A percentile compares a stretch with the other conserved stretches of the same genome.
phyloP scores from a whole-genome alignment of 1,140 invertebrate species.

The Atopsyche davidsoni region DNA sequence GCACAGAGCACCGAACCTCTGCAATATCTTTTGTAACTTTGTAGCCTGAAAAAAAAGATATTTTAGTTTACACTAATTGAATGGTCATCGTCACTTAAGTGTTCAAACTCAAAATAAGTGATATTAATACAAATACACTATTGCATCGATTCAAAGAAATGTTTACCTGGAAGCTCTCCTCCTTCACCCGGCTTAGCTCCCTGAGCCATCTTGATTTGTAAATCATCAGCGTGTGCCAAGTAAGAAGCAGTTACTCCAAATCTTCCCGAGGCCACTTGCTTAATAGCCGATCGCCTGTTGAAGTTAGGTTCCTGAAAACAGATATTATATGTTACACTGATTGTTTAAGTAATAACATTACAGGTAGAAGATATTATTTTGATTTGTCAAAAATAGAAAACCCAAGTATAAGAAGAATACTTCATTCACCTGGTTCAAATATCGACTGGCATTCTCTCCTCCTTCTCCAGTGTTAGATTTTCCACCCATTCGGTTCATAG shows the following conservation, averaged over 20 bases:
- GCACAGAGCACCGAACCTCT: conserved; percentile 87
- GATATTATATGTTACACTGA: conserved; percentile 9
- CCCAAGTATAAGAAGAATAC: not conserved
- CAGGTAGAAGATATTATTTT: no score
- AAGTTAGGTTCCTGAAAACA: conserved; percentile 64
- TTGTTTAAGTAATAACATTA: no score
- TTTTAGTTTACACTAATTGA: not conserved
- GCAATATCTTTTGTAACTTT: conserved; percentile 94
- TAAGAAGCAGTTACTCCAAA: conserved; percentile 98
- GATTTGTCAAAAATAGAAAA: conserved; percentile 7
- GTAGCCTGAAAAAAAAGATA: conserved; percentile 39
- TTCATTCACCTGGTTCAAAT: conserved; percentile 53
- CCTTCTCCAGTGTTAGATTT: conserved; percentile 98
- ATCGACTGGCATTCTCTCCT: conserved; percentile 82
- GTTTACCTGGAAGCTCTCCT: conserved; percentile 85
- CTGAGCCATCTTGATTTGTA: conserved; percentile 99
- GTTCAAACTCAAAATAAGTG: not conserved
- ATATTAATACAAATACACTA: not conserved
- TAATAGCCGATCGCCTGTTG: conserved; percentile 75
- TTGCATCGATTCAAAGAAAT: conserved; percentile 29
- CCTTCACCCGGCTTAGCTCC: conserved; percentile 95
- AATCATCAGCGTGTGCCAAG: conserved; percentile 90
- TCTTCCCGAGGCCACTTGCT: conserved; percentile 93
- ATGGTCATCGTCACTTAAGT: not conserved
- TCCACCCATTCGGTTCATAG: conserved; percentile 94